Base-by-base conservation (phyloP, 2,888 invertebrate species). In the Hydrotaea cyrtoneurina region DNA sequence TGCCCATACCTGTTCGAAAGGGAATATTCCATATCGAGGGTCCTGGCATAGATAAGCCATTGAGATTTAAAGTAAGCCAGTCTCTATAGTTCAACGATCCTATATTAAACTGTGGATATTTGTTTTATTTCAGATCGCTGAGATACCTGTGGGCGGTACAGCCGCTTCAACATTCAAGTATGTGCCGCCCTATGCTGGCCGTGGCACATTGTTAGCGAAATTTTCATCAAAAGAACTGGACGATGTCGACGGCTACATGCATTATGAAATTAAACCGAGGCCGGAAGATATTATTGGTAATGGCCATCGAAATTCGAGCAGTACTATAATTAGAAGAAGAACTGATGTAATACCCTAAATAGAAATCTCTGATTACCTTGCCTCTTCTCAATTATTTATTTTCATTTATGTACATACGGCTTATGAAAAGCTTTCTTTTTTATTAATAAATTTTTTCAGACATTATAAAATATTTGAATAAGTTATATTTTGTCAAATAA, bases 201-300 rank as follows among this genome's bases (percentile, higher is more conserved):
- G 96, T 50, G 96, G 96, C 86, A 96, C 97, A 19, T 95, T 98
- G 85, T 95, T 96, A 26, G 97, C 96, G 21, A 98, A 97, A 91
- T 98, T 98, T 92, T 94, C 94, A 72, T 97, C 97, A 13, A 96
- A 96, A 88, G 97, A 98, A 91, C 93, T 98, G 88, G 95, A 95
- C 86, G 98, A 98, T 90, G 97, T 98, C 1, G 98, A 98, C 89
- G 98, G 98, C 0, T 97, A 96, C 92, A 91, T 95, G n/a, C 94
- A 95, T 73, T 95, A 97, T 87, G 94, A 95, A 92, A 96, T 97
- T 8, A 93, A 93, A 86, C 93, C 92, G 0, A 86, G 90, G 53
- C 90, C 91, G 0, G 91, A 90, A 57, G 92, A 92, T 87, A 82
- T 92, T 21, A 81, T 92, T n/a, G 88, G 88, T 55, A 91, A 90